Evolutionary conservation across 1,140 invertebrate species (phyloP).

Genomic region (Phortica variegata): DNA sequence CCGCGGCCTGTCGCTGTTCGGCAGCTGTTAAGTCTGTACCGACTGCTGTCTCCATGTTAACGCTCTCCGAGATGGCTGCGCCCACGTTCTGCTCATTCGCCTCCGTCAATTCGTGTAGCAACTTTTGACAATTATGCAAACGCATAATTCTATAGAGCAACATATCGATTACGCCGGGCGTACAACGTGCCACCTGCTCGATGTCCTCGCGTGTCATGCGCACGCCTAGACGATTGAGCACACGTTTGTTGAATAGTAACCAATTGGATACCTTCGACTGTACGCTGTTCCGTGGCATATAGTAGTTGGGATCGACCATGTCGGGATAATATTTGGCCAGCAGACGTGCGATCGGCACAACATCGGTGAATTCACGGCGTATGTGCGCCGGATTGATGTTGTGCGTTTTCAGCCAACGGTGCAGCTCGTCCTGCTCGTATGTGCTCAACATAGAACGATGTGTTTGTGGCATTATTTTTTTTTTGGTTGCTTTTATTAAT

Average conservation of each 20-base stretch:
- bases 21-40: conserved; percentile 10
- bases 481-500: no score
- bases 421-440: conserved; percentile 19
- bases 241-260: conserved; percentile 70
- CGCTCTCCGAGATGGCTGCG: background rate
- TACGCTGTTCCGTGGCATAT: conserved; percentile 65
- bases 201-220: conserved; percentile 63
- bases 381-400: conserved; percentile 6
- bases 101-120: background rate
- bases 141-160: conserved; percentile 59
- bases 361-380: conserved; percentile 57
- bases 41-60: background rate
- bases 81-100: conserved; percentile 9
- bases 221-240: conserved; percentile 64
- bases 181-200: conserved; percentile 63
- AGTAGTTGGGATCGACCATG: conserved; percentile 72
- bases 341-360: conserved; percentile 72
- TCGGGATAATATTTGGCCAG: conserved; percentile 69
- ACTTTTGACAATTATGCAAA: conserved; percentile 1
- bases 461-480: background rate
- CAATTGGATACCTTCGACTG: conserved; percentile 71
- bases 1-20: background rate
- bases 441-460: conserved; percentile 2
- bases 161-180: conserved; percentile 65
- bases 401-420: conserved; percentile 20